Base-by-base conservation (phyloP, 2,113 vertebrate species). In the Dicrurus megarhynchus region DNA sequence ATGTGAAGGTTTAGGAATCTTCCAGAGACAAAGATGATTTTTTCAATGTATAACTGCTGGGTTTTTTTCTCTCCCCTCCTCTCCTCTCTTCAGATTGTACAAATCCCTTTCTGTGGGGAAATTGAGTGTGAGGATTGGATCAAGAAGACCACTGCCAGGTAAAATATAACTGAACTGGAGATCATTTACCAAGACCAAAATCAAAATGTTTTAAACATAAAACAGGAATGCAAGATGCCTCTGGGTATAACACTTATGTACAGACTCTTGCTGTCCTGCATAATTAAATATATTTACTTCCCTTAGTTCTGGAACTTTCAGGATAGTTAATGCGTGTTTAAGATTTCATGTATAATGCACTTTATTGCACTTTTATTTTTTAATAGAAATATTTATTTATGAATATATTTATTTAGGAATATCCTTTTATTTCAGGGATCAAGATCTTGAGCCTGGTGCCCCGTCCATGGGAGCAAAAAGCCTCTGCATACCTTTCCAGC, bases 391-490 rank as follows among this genome's bases (percentile, higher is more conserved):
- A 28, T 44, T 50, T 42, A 53, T 67, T 91, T 87, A 53, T 71
- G 4, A 53, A 5, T 80, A 6, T 73, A 26, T 86, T 52, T 41
- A 74, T 68, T 94, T 84, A 76, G 50, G 8, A 39, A 9, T 92
- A 11, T 89, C 9, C 27, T 97, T 93, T 59, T 94, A 21, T 97
- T 97, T 82, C 96, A 98, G 99, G 98, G 99, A 99, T 98, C 99
- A 99, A 98, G 99, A 99, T 94, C 97, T 99, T 83, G 99, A 99
- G 93, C 99, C 99, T 42, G 99, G 99, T 13, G 99, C 99, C 46
- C 99, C 99, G 0, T 99, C 99, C 64, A 99, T 99, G 99, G 99
- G 99, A 88, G 99, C 99, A 28, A 99, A 99, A 97, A 99, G 99
- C 90, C 98, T 99, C 42, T 99, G 99, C 87, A 99, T 99, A 97